Evolutionary conservation across 2,113 vertebrate species (phyloP), one percentile per base, ranked within the genome.

Genomic region (Junco hyemalis): DNA sequence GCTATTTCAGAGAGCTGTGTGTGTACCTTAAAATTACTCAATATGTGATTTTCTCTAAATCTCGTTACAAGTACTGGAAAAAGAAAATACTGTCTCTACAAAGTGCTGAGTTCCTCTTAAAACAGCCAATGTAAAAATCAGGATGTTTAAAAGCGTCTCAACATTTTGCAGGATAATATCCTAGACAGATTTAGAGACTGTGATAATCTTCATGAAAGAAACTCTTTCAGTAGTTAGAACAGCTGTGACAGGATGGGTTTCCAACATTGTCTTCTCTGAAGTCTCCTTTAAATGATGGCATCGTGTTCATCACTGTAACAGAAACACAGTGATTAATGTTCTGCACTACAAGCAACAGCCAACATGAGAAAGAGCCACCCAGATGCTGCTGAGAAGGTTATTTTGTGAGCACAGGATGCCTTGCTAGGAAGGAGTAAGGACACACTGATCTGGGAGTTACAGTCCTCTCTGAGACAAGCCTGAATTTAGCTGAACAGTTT

Each of bases 251-350:
- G n/a, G 50, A 38, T 71, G 50, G 19, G 42, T 48, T 84, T 86
- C 81, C 87, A 86, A 48, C 51, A 81, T 40, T 68, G 56, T 84
- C 44, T 82, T 94, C 81, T 72, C 47, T 61, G 66, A 81, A 79
- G 50, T 66, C 36, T 92, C 90, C 86, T 94, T 98, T 98, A 98
- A 97, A 98, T 98, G 95, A 98, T 98, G 91, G 98, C 98, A 90
- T 98, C 98, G 0, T 98, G 98, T 97, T 98, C 98, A 81, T 98
- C 98, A 26, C 98, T 98, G 97, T 59, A 98, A 97, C 0, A 96
- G 86, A 95, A 95, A 96, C 72, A 92, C 31, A 69, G 22, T 22
- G 64, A 78, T 96, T 85, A 89, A 45, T 12, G 13, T 45, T 72
- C n/a, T 73, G 40, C 38, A 76, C 25, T 50, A 64, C n/a, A 23